Evolutionary conservation across 2,113 vertebrate species (phyloP).

Genomic region (Gavialis gangeticus): DNA sequence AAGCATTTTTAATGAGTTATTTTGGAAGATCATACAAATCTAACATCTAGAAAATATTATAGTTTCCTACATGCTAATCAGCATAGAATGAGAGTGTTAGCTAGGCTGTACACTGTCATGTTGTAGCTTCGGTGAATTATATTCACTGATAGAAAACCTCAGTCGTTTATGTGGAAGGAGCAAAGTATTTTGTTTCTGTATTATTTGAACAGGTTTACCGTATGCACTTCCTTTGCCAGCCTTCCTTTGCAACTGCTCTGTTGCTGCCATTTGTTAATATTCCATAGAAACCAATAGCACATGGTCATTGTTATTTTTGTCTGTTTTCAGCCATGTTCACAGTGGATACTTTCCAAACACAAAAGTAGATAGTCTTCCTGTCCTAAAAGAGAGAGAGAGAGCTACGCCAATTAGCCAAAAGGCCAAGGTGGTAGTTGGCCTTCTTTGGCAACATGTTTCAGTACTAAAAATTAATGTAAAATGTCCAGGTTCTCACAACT

Average conservation of each 20-base stretch:
- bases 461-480: neutral
- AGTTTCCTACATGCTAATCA: neutral
- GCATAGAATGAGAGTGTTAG: neutral
- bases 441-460: neutral
- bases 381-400: neutral
- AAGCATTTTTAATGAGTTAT: neutral
- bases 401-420: neutral
- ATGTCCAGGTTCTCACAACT: neutral
- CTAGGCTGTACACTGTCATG: neutral
- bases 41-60: neutral
- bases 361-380: neutral
- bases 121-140: neutral
- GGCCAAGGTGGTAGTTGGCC: neutral
- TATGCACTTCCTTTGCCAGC: neutral
- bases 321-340: neutral
- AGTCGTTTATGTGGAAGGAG: neutral
- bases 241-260: neutral
- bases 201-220: neutral
- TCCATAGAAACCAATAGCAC: neutral
- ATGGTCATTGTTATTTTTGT: neutral
- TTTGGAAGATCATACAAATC: neutral
- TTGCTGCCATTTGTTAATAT: neutral
- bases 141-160: neutral
- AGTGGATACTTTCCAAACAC: neutral
- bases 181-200: neutral